Evolutionary conservation across 1,140 invertebrate species (phyloP), one percentile per base, ranked within the genome.

Genomic region (Neomicropteryx cornuta): DNA sequence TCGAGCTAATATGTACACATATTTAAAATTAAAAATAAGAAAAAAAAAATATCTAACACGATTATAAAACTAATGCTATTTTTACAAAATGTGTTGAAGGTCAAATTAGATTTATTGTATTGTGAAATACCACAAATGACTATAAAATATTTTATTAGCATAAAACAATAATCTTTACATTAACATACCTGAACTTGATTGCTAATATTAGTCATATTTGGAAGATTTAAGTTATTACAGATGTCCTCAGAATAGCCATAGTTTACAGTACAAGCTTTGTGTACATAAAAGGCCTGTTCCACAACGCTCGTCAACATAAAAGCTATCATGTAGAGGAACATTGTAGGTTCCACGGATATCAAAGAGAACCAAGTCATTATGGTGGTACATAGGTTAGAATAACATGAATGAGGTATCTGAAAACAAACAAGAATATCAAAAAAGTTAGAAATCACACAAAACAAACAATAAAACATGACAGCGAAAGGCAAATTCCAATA

Each of bases 291-390:
- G 3, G 73, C 73, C 55, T 84, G 79, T 49, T 86, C 81, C n/a
- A 83, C 70, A 1, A 87, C 80, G 18, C 71, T 75, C 1, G 83
- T 86, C 29, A 75, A 70, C 80, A 83, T 83, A 47, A 75, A 84
- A 2, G 82, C 82, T 66, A 83, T 75, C 81, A 85, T 84, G 47
- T 83, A 86, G 0, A 85, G 59, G 56, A 82, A 80, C 77, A 87
- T 79, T 0, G 76, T 71, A 0, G 82, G 81, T 45, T 87, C 83
- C 22, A 85, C 79, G 1, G 81, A 76, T 24, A 77, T 66, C 2
- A 57, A 52, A 41, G 48, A 55, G 51, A 60, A 60, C 58, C 61
- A 65, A n/a, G n/a, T n/a, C n/a, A 30, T 36, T 23, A 16, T 28
- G 8, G 31, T 10, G 16, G 16, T 6, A 14, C n/a, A n/a, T n/a